phyloP scores from a whole-genome alignment of 2,113 vertebrate genomes.

The Tenrec ecaudatus region DNA sequence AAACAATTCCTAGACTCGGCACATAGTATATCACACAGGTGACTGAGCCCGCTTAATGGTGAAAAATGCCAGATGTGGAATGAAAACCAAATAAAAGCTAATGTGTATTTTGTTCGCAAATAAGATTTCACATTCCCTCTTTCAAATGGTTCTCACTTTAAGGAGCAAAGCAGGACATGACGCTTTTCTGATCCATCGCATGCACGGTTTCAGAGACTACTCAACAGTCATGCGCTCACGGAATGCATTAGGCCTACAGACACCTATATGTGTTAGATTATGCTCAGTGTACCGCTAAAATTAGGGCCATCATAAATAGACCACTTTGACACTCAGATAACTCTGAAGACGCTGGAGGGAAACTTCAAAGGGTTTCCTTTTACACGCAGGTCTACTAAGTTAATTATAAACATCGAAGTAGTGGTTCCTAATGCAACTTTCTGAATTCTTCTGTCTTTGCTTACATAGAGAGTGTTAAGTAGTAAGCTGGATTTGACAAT shows the following conservation, averaged over 20 bases:
- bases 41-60: neutral
- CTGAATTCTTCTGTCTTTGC: neutral
- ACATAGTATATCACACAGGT: conserved; percentile 7
- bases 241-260: neutral
- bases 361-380: conserved; percentile 38
- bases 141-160: conserved; percentile 38
- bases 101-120: conserved; percentile 46
- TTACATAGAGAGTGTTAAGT: neutral
- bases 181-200: neutral
- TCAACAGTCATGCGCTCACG: neutral
- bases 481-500: neutral
- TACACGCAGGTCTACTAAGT: conserved; percentile 14
- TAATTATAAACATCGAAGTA: conserved; percentile 31
- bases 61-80: conserved; percentile 9
- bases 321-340: neutral
- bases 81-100: neutral
- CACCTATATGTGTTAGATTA: neutral
- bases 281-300: neutral
- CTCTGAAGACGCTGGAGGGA: neutral
- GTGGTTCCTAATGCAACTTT: conserved; percentile 1
- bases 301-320: neutral
- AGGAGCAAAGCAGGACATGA: neutral
- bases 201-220: neutral
- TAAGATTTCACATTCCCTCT: conserved; percentile 39
- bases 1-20: neutral